Evolutionary conservation across 2,888 invertebrate genomes (phyloP), one percentile per base, ranked within the genome.

Genomic region (Epicampocera succincta): DNA sequence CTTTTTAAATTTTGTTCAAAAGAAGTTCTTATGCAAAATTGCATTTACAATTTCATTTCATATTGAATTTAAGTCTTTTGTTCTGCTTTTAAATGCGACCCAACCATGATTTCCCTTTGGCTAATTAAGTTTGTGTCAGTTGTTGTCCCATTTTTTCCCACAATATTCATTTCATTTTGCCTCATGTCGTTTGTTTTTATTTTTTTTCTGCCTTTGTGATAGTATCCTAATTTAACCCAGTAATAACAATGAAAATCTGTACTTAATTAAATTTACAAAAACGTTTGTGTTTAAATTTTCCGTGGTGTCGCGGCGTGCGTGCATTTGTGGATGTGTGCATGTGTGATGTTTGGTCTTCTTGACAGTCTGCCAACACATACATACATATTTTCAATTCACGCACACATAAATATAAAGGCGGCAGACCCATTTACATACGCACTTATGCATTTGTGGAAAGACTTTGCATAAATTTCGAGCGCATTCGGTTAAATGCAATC

Each of bases 251-350:
- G 60, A 60, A 73, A 65, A 44, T 42, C 50, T 52, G 44, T 25
- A 52, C 38, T 72, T 78, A 66, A 78, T 78, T 78, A 72, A 78
- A 72, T 78, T 78, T 66, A 52, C 33, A 72, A 78, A 73, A 78
- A 72, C 25, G 58, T 60, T 72, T 69, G 17, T 54, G 15, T 77
- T 29, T 56, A 65, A 44, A 44, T 13, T 69, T 56, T 69, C 19
- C 21, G 25, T 44, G 9, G 33, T 17, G 15, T 33, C 19, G 8
- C 8, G 3, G 9, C 9, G 33, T 1, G 1, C 33, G 50, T 50
- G 21, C 42, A n/a, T 25, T 4, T 15, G 29, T 29, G 29, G 3
- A 6, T 33, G 52, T 29, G 25, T 61, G 25, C 13, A 9, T 25
- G 21, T 42, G 12, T 46, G 17, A 25, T 52, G 50, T 50, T 61